Conservation (phyloP, 1,140 invertebrate species). For the Diachasmimorpha longicaudata region DNA sequence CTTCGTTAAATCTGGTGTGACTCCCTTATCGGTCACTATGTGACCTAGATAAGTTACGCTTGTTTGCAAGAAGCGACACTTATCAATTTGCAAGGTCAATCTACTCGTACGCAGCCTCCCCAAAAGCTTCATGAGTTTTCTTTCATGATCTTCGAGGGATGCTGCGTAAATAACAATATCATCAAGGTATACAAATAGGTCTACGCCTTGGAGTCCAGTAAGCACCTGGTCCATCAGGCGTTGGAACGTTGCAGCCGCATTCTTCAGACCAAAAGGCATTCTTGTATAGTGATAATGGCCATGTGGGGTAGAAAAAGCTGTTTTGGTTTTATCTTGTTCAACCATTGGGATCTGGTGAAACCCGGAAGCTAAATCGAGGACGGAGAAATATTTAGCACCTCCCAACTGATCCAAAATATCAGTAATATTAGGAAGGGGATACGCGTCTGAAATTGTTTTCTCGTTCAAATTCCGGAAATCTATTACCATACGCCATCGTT, state of each 20-base stretch:
- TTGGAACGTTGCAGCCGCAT: not conserved
- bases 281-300: not conserved
- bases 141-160: conserved; percentile 41
- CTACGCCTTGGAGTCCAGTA: not conserved
- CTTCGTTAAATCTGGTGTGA: conserved; percentile 39
- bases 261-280: not conserved
- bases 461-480: no score
- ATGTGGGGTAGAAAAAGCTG: not conserved
- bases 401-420: not conserved
- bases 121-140: conserved; percentile 51
- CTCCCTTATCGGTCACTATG: conserved; percentile 20
- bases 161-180: conserved; percentile 35
- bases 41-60: conserved; percentile 48
- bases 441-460: not conserved
- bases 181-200: conserved; percentile 5
- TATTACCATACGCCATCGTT: no score
- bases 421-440: not conserved
- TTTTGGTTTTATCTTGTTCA: not conserved
- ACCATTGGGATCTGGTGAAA: not conserved
- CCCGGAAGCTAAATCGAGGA: not conserved
- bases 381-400: not conserved
- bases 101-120: no score
- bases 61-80: not conserved
- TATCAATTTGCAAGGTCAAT: no score
- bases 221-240: no score